Evolutionary conservation across 2,888 invertebrate genomes (phyloP), one percentile per base, ranked within the genome.

Genomic region (Spisula subtruncata): DNA sequence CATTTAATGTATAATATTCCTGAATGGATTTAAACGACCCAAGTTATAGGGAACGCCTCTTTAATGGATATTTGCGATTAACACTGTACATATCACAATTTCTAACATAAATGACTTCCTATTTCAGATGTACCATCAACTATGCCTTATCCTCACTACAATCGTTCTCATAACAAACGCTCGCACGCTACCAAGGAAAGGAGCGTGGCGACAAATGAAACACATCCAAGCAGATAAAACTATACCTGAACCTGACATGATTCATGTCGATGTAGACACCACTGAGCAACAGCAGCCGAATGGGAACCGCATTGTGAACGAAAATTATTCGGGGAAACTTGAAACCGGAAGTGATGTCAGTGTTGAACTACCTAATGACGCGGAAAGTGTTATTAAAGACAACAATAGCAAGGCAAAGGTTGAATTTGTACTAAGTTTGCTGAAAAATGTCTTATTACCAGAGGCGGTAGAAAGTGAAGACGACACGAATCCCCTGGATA

Each of bases 401-500:
- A n/a, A 66, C n/a, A 18, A 60, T 20, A 66, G 25, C n/a, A 10
- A 66, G n/a, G 10, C 5, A 66, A 66, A 66, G 60, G 60, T 66
- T 66, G 25, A 25, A 66, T 66, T 66, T 25, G 60, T 66, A 25
- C 8, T 25, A 25, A 12, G 25, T 12, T 66, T 66, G 60, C 25
- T 66, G 25, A 66, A 25, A 66, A 66, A n/a, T 66, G 25, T 66
- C 12, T 66, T 25, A 25, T 20, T 25, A n/a, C 60, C 12, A 25
- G 60, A 25, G 25, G 25, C 0, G n/a, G 60, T 25, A 25, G 60
- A 56, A 35, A 16, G n/a, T 46, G 84, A 84, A 16, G 80, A 83
- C 12, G 84, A 84, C 41, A 41, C 41, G 8, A 2, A 2, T 8
- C 81, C 88, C 0, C 35, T 88, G n/a, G 41, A 81, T 4, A 81